phyloP scores from a whole-genome alignment of 2,113 vertebrate genomes.

The Chaenogobius annularis region DNA sequence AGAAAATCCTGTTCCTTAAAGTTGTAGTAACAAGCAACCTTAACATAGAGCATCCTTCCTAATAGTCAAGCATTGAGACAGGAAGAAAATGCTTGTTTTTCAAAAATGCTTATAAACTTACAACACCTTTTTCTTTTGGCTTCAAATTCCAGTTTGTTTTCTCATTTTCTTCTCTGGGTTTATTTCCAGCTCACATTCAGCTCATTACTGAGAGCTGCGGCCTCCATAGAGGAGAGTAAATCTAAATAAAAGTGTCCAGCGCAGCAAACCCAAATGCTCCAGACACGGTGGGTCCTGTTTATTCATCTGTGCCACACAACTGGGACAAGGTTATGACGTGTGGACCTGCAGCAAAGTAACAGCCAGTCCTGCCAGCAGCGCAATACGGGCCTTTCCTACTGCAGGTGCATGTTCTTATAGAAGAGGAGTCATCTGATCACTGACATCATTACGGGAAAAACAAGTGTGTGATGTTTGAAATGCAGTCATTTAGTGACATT shows the following conservation, averaged over 20 bases:
- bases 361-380: slow-evolving; percentile 31
- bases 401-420: slow-evolving; percentile 14
- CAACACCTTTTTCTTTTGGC: not conserved
- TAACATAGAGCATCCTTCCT: not conserved
- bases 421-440: slow-evolving; percentile 12
- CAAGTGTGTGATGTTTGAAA: not conserved
- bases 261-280: not conserved
- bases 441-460: not conserved
- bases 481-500: not conserved
- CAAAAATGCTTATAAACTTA: not conserved
- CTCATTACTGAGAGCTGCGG: not conserved
- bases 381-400: slow-evolving; percentile 15
- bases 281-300: slow-evolving; percentile 30
- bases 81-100: not conserved
- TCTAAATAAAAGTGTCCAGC: slow-evolving; percentile 47
- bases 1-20: not conserved
- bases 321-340: slow-evolving; percentile 58
- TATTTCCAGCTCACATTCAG: not conserved
- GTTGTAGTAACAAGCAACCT: not conserved
- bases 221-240: slow-evolving; percentile 3
- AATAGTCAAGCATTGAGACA: not conserved
- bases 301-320: slow-evolving; percentile 59
- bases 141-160: not conserved
- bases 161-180: not conserved
- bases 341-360: slow-evolving; percentile 43